Evolutionary conservation across 2,888 invertebrate genomes (phyloP).

Genomic region (Hybos culiciformis): DNA sequence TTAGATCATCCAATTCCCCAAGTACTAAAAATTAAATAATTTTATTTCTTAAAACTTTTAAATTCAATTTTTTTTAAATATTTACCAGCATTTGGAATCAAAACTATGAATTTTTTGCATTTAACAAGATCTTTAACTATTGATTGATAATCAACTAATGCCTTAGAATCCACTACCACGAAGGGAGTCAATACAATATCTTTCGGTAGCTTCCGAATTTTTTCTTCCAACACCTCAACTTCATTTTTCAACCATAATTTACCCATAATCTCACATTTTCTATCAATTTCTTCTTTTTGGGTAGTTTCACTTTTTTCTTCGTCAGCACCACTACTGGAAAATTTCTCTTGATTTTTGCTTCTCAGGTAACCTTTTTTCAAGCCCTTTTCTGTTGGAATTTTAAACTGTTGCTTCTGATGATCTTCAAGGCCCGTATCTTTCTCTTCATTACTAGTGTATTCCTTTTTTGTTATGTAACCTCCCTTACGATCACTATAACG

Average conservation of each 20-base stretch:
- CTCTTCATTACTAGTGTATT: constrained; percentile 31
- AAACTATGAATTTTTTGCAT: constrained; percentile 70
- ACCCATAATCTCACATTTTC: constrained; percentile 52
- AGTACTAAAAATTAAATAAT: constrained; percentile 47
- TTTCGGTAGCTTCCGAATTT: constrained; percentile 33
- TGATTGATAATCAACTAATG: constrained; percentile 60
- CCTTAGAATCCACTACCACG: constrained; percentile 74
- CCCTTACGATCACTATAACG: constrained; percentile 33
- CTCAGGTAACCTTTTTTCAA: constrained; percentile 33
- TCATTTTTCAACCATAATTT: constrained; percentile 80
- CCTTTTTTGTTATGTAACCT: constrained; percentile 28
- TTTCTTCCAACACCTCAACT: constrained; percentile 70
- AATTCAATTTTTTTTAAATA: not conserved
- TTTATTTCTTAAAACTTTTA: not conserved
- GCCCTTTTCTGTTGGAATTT: constrained; percentile 18
- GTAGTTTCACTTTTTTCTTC: constrained; percentile 31
- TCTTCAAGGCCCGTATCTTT: constrained; percentile 33
- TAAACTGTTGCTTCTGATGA: no score
- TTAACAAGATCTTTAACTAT: constrained; percentile 71
- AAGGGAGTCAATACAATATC: constrained; percentile 58
- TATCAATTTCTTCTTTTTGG: constrained; percentile 20
- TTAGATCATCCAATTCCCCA: constrained; percentile 75
- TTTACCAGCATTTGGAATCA: constrained; percentile 78
- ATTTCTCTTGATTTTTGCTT: constrained; percentile 32
- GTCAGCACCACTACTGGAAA: constrained; percentile 33